Evolutionary conservation across 1,140 invertebrate genomes (phyloP).

Genomic region (Drosophila aff.): DNA sequence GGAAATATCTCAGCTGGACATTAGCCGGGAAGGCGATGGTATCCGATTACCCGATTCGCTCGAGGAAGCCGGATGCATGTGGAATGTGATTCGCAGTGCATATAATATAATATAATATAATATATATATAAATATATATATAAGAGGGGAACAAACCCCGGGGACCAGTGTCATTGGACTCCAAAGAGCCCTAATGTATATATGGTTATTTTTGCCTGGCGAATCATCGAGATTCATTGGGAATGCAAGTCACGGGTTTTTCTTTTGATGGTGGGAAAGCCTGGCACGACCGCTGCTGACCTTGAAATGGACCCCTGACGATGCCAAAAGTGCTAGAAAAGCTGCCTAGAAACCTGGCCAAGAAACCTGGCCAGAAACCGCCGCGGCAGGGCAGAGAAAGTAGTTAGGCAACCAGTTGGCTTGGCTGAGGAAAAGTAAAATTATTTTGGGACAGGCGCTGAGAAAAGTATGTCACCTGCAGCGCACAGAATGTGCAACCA

Average conservation of each 20-base stretch:
- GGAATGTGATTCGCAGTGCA: constrained; percentile 33
- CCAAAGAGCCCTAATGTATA: constrained; percentile 15
- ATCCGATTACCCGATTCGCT: constrained; percentile 57
- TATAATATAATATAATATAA: neutral
- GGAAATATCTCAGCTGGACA: constrained; percentile 10
- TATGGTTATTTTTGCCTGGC: constrained; percentile 9
- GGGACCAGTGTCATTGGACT: constrained; percentile 55
- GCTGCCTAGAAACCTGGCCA: constrained; percentile 29
- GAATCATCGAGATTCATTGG: constrained; percentile 42
- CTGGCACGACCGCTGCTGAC: constrained; percentile 44
- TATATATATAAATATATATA: neutral
- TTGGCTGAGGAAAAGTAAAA: constrained; percentile 71
- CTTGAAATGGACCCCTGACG: constrained; percentile 68
- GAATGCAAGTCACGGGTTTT: constrained; percentile 45
- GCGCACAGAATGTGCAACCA: constrained; percentile 34
- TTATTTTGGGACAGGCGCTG: constrained; percentile 76
- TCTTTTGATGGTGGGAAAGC: constrained; percentile 43
- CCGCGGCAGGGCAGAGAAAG: constrained; percentile 67
- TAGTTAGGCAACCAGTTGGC: constrained; percentile 66
- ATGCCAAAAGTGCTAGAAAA: constrained; percentile 34
- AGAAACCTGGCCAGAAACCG: constrained; percentile 24
- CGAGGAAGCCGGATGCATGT: constrained; percentile 44
- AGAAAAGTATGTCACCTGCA: constrained; percentile 79
- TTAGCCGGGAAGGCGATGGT: constrained; percentile 3
- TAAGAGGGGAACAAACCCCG: constrained; percentile 33